A percentile compares a stretch with the other conserved stretches of the same genome.
phyloP scores from a whole-genome alignment of 2,888 invertebrate genomes.

The Drosophila gaucha region DNA sequence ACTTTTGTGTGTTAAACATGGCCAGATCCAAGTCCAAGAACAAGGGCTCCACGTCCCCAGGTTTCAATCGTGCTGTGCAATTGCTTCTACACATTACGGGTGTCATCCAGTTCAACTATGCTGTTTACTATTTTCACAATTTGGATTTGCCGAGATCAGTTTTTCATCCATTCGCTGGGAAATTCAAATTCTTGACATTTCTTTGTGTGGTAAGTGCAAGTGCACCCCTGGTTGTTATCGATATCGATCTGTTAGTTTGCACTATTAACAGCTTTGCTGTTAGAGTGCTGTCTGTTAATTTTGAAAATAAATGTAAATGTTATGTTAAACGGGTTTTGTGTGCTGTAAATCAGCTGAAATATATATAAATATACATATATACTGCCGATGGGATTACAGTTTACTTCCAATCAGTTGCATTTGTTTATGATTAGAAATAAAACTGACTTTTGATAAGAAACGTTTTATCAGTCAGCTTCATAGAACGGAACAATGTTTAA shows the following conservation, averaged over 20 bases:
- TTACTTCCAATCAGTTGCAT: not conserved
- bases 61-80: constrained; percentile 75
- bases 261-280: constrained; percentile 2
- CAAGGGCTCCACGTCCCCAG: constrained; percentile 66
- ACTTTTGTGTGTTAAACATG: constrained; percentile 59
- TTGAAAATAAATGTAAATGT: not conserved
- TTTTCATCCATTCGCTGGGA: constrained; percentile 87
- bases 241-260: constrained; percentile 8
- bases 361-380: not conserved
- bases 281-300: not conserved
- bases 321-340: not conserved
- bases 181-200: constrained; percentile 93
- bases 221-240: constrained; percentile 29
- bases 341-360: not conserved
- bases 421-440: no score
- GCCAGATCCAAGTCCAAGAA: constrained; percentile 58
- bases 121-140: constrained; percentile 89
- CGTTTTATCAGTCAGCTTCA: constrained; percentile 1
- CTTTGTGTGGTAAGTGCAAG: constrained; percentile 89
- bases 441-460: not conserved
- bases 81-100: constrained; percentile 86
- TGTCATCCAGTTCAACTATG: constrained; percentile 88
- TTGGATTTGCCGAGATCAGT: constrained; percentile 86
- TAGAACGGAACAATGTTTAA: not conserved
- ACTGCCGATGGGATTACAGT: not conserved